phyloP scores from a whole-genome alignment of 2,888 invertebrate genomes.

The Xiphydria camelus region DNA sequence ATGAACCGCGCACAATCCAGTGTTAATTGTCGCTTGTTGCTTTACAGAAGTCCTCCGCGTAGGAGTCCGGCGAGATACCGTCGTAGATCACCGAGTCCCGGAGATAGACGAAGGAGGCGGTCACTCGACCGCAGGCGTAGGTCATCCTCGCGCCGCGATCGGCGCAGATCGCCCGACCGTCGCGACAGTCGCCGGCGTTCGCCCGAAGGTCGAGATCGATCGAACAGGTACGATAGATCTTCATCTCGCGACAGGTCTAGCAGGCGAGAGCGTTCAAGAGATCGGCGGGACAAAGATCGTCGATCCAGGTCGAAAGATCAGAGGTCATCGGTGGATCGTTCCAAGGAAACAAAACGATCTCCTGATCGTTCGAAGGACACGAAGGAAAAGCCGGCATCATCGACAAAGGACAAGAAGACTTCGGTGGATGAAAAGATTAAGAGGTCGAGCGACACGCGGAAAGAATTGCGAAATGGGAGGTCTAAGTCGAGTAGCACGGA shows the following conservation, averaged over 20 bases:
- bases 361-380: conserved; percentile 44
- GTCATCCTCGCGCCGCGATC: conserved; percentile 50
- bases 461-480: conserved; percentile 53
- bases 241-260: conserved; percentile 53
- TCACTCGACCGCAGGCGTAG: conserved; percentile 50
- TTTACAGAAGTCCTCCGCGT: conserved; percentile 50
- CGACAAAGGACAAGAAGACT: conserved; percentile 43
- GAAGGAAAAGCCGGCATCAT: conserved; percentile 48
- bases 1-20: too few species aligned
- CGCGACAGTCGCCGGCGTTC: conserved; percentile 48
- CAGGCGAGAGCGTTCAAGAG: conserved; percentile 51
- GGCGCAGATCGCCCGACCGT: conserved; percentile 46
- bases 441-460: conserved; percentile 34
- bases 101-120: conserved; percentile 46
- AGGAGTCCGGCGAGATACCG: conserved; percentile 51
- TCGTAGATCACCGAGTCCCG: conserved; percentile 52
- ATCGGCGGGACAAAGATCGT: conserved; percentile 55
- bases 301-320: conserved; percentile 56
- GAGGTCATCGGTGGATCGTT: conserved; percentile 42
- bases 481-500: conserved; percentile 55
- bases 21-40: too few species aligned
- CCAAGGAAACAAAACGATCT: conserved; percentile 47
- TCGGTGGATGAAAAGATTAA: conserved; percentile 46
- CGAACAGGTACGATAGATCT: conserved; percentile 52
- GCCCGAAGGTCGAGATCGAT: conserved; percentile 45